A percentile compares a stretch with the other conserved stretches of the same genome.
Evolutionary conservation across 2,797 vertebrate genomes (phyloP).

Genomic region (Heterohyrax brucei): DNA sequence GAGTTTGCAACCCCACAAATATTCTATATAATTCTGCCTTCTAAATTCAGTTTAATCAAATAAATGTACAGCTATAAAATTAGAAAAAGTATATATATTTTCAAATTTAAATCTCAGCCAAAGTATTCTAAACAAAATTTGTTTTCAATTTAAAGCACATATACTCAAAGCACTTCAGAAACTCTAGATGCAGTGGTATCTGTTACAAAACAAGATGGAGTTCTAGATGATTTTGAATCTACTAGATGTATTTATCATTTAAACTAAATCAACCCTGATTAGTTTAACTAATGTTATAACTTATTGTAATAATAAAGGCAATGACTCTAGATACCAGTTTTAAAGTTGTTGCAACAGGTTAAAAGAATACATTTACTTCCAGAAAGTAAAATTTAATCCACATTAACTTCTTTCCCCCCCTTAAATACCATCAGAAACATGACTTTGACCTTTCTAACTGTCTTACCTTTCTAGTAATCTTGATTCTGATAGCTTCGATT

Average conservation of each 20-base stretch:
- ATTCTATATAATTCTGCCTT: not conserved
- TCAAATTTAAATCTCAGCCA: not conserved
- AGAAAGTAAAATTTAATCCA: not conserved
- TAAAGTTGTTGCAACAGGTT: not conserved
- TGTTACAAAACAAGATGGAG: not conserved
- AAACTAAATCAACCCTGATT: not conserved
- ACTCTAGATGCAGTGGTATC: not conserved
- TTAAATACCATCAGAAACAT: not conserved
- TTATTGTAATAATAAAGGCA: not conserved
- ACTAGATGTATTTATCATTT: conserved; percentile 34
- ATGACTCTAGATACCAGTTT: not conserved
- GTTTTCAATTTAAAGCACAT: conserved; percentile 36
- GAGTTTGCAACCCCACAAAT: not conserved
- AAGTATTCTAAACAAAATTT: not conserved
- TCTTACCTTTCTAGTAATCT: not conserved
- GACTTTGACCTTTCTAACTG: conserved; percentile 11
- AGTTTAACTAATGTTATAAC: not conserved
- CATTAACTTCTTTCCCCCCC: conserved; percentile 18
- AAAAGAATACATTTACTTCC: not conserved
- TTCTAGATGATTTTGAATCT: not conserved
- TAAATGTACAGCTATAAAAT: not conserved
- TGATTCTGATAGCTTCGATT: not conserved
- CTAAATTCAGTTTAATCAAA: not conserved
- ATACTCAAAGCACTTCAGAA: not conserved
- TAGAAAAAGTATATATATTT: not conserved